These are phyloP conservation scores for Amphibalanus amphitrite DNA, from an alignment of 1,140 invertebrate species.

Conservation along the genomic window DNA sequence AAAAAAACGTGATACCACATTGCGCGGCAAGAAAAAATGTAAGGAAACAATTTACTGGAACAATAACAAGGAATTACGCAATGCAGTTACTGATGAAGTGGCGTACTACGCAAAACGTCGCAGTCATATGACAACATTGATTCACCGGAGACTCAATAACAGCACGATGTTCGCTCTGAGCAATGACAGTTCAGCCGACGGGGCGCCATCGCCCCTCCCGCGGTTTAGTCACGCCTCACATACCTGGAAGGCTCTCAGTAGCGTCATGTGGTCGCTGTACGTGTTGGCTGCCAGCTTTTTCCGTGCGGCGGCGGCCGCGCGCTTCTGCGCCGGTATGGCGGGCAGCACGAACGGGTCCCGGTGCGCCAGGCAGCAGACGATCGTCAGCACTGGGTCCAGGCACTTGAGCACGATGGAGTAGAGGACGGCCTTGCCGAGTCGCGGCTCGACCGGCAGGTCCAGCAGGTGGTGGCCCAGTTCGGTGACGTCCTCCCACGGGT, in stretches of 20 bases:
- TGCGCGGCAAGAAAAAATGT: too few relatives aligned
- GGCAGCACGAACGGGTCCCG: constrained; percentile 68
- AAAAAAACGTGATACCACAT: too few relatives aligned
- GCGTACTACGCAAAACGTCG: too few relatives aligned
- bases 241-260: constrained; percentile 69
- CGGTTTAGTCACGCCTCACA: constrained; percentile 30
- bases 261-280: constrained; percentile 78
- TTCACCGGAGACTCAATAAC: too few relatives aligned
- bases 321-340: constrained; percentile 41
- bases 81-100: too few relatives aligned
- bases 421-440: constrained; percentile 77
- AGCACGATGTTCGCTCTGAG: too few relatives aligned
- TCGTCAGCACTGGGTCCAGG: constrained; percentile 81
- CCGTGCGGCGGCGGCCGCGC: constrained; percentile 37
- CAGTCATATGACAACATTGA: too few relatives aligned
- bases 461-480: constrained; percentile 69
- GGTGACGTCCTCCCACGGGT: constrained; percentile 64
- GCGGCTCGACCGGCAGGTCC: constrained; percentile 78
- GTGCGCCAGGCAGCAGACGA: constrained; percentile 68
- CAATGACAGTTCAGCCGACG: too few relatives aligned
- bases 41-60: too few relatives aligned
- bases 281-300: constrained; percentile 53
- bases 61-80: too few relatives aligned
- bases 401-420: constrained; percentile 83
- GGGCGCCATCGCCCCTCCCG: too few relatives aligned